Evolutionary conservation across 2,888 invertebrate species (phyloP).

Genomic region (Anthophora plumipes): DNA sequence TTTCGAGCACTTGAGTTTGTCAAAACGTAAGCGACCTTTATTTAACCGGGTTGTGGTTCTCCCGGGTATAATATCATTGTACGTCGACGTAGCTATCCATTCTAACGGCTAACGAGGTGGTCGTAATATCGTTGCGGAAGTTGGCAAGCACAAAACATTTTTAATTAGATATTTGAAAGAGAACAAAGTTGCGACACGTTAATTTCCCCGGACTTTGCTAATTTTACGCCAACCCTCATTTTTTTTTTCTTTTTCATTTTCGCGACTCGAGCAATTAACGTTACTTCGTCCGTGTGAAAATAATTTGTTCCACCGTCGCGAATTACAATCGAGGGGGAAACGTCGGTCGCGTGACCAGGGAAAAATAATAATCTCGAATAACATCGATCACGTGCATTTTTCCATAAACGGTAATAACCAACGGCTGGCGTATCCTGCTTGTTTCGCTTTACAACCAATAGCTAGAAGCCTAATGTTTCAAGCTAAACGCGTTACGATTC

Average conservation of each 20-base stretch:
- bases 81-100: conserved; percentile 50
- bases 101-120: conserved; percentile 53
- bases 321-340: background rate
- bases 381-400: background rate
- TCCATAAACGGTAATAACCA: background rate
- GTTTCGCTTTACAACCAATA: background rate
- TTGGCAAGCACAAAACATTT: conserved; percentile 46
- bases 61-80: conserved; percentile 54
- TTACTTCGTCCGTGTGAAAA: conserved; percentile 17
- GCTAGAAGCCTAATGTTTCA: conserved; percentile 2
- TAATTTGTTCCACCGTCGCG: background rate
- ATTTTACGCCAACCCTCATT: conserved; percentile 23
- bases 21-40: conserved; percentile 50
- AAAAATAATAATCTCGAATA: background rate
- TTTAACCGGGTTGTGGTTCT: conserved; percentile 50
- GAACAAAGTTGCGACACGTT: conserved; percentile 29
- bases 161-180: conserved; percentile 47
- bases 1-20: conserved; percentile 37
- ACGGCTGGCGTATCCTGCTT: background rate
- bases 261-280: conserved; percentile 29
- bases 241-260: too few species aligned
- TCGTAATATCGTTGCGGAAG: conserved; percentile 52
- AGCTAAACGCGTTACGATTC: background rate
- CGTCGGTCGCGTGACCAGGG: too few species aligned
- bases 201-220: conserved; percentile 24